Base-by-base conservation (phyloP, 2,888 invertebrate species). In the Caenorhabditis plicata region DNA sequence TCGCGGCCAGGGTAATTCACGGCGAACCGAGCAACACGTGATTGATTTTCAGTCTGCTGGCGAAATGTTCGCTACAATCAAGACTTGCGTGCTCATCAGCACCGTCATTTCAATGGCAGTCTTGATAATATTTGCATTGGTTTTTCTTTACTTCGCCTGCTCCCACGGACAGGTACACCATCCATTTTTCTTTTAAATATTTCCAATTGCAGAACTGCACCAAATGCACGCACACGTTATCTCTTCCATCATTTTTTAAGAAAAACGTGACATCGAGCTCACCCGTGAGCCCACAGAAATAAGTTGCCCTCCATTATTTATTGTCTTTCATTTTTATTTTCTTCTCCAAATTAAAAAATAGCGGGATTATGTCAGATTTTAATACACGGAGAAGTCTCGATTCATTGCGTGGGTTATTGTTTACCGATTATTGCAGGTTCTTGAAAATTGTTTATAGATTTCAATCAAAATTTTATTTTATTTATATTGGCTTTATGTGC, bases 11-110 rank as follows among this genome's bases (percentile, higher is more conserved):
- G 47, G 77, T 75, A 26, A 53, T 70, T 19, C 7, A 8, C 36
- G 36, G 7, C 11, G 20, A 45, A 2, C 35, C 35, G 36, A 47
- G 36, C 36, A 46, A 9, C 22, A 19, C 26, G 29, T 42, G 23
- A 23, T 4, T 11, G 4, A 17, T 11, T 73, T 77, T 46, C 62
- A 77, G 77, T 53, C 73, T 33, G 77, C 77, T 29, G 77, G 74
- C 3, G 77, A 77, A 26, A 67, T 77, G 67, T 73, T 77, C 50
- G 56, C 68, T 23, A 71, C 70, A 8, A 54, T 72, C 20, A 64
- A 68, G 31, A 44, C 63, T 27, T 72, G 72, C 31, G 60, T 72
- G 15, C 47, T 72, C 8, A 49, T 68, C 35, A 60, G 66, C 1
- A 72, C 72, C 17, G 56, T 66, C 31, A 51, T 67, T 7, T 53